Evolutionary conservation across 2,888 invertebrate genomes (phyloP).

Genomic region (Dichetophora obliterata): DNA sequence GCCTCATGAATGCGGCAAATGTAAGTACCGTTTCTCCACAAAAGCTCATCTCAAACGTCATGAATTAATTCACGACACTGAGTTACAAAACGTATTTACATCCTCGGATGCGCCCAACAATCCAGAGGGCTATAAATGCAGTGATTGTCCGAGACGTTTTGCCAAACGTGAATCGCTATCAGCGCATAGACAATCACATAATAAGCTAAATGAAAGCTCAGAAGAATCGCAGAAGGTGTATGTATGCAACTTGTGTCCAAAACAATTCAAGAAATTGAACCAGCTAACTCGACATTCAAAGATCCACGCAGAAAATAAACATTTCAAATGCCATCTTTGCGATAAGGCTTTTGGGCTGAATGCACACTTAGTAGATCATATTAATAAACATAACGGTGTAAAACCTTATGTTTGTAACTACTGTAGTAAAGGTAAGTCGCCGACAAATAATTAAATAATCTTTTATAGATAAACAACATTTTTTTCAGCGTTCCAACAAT

Average conservation of each 20-base stretch:
- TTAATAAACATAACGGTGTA: constrained; percentile 46
- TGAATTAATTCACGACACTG: constrained; percentile 38
- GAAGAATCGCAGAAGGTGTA: constrained; percentile 21
- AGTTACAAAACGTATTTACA: constrained; percentile 11
- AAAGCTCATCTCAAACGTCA: constrained; percentile 56
- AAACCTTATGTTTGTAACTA: constrained; percentile 47
- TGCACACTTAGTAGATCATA: constrained; percentile 71
- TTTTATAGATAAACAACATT: background rate
- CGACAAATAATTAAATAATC: background rate
- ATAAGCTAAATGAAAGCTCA: background rate
- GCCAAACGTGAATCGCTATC: constrained; percentile 72
- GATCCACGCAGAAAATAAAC: constrained; percentile 72
- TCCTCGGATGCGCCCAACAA: background rate
- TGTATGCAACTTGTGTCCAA: constrained; percentile 71
- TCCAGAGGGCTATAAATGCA: constrained; percentile 68
- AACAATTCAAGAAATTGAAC: constrained; percentile 69
- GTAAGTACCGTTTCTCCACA: constrained; percentile 45
- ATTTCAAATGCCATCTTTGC: constrained; percentile 73
- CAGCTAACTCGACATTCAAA: constrained; percentile 72
- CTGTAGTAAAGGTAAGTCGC: constrained; percentile 49
- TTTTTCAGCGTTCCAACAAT: constrained; percentile 71
- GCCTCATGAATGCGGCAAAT: constrained; percentile 58
- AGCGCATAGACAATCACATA: constrained; percentile 67
- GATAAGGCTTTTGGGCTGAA: constrained; percentile 73
- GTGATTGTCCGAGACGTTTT: constrained; percentile 72